Conservation (phyloP, 1,140 invertebrate species). For the Drosophila malerkotliana region DNA sequence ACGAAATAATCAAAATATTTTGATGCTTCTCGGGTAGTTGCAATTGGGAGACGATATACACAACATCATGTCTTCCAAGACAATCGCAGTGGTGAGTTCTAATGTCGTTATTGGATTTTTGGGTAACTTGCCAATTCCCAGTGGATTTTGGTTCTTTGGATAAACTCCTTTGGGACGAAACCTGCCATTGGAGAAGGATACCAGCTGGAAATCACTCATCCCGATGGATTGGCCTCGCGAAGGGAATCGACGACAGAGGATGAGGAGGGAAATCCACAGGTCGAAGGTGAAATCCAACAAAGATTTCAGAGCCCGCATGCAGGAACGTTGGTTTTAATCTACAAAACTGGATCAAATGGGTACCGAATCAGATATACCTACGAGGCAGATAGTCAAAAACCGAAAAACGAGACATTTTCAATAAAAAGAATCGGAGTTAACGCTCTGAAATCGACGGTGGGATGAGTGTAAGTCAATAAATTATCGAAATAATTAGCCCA, state of each 20-base stretch:
- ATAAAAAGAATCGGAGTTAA: constrained; percentile 10
- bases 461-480: constrained; percentile 13
- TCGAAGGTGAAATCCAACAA: constrained; percentile 23
- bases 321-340: not conserved
- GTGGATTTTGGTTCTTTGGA: constrained; percentile 18
- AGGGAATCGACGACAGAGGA: constrained; percentile 11
- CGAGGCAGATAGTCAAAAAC: not conserved
- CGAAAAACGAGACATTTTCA: not conserved
- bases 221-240: constrained; percentile 23
- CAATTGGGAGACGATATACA: constrained; percentile 2
- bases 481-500: not conserved
- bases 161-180: constrained; percentile 1
- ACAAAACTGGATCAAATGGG: constrained; percentile 21
- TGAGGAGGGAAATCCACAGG: not conserved
- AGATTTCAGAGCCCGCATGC: not conserved
- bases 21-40: constrained; percentile 7
- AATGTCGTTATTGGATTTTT: not conserved
- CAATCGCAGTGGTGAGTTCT: constrained; percentile 9
- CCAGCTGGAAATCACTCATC: constrained; percentile 9
- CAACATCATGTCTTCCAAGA: constrained; percentile 28
- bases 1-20: constrained; percentile 1
- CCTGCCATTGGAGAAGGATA: constrained; percentile 4
- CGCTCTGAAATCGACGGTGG: constrained; percentile 23
- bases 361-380: constrained; percentile 8
- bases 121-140: not conserved